Evolutionary conservation across 2,113 vertebrate species (phyloP), one percentile per base, ranked within the genome.

Genomic region (Epinephelus moara): DNA sequence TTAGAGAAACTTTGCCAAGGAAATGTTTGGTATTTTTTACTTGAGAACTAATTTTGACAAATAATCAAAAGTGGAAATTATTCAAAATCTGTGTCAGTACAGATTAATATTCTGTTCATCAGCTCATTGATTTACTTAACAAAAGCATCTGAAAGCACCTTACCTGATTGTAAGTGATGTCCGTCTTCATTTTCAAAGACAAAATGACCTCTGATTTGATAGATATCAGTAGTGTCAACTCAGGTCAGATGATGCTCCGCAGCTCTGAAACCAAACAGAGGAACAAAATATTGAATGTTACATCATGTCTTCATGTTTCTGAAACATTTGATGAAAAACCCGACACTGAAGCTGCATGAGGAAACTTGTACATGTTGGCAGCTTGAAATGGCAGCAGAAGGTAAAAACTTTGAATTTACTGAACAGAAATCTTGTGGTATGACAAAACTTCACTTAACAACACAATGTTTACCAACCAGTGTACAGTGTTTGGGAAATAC

Each of bases 91-190:
- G 25, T 17, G 25, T 52, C 18, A 19, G 63, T 18, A 10, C 1
- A 4, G 25, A 69, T 47, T 17, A 0, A 21, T 55, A 21, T 42
- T 27, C 9, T 23, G 19, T 56, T 18, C 6, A 42, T 37, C 14
- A 49, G 17, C 4, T 50, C 10, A 49, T 3, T 7, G 6, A 66
- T 50, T 10, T 1, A n/a, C 10, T 40, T 2, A 11, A 78, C 1
- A 9, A 21, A 18, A 47, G 19, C 10, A n/a, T 7, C 8, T 11
- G 82, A 96, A n/a, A 47, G 15, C 7, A n/a, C 8, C 6, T 11
- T 83, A 96, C 95, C 92, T 91, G 93, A 70, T 90, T 81, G 61
- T 95, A 96, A 11, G 84, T 0, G 62, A 94, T 49, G 40, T 91
- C 87, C 4, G 42, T 69, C 64, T 87, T 92, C 92, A 94, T 95